Base-by-base conservation (phyloP, 2,888 invertebrate genomes). In the Amphipoea lucens region DNA sequence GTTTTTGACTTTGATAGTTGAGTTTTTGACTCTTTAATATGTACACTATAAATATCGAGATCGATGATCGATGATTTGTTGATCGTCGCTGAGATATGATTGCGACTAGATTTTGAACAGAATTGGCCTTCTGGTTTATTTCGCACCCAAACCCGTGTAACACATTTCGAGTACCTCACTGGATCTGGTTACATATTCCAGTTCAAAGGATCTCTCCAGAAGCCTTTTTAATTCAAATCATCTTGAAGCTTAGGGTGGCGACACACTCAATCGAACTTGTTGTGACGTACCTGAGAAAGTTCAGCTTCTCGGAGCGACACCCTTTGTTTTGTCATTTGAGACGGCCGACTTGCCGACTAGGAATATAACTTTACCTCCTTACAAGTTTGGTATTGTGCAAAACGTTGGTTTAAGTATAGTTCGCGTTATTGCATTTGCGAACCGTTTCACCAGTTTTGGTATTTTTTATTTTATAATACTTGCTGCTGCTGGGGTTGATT, bases 261-360 rank as follows among this genome's bases (percentile, higher is more conserved):
- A 78, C 88, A 89, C 87, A 76, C 89, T 88, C 89, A 89, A 91
- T 91, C 89, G 88, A 91, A 91, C 84, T 91, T 88, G 87, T 86
- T 87, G 89, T 88, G 90, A 90, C 87, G 86, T 83, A 85, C 88
- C 89, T 90, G 88, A 87, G 90, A 85, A 93, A 93, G 90, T 92
- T 93, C 81, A 88, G 78, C 82, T 83, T 83, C 87, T 82, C 86
- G 79, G 83, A 81, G 78, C 87, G 85, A 90, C 89, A 88, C 90
- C 93, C 92, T 92, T 93, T 93, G 93, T 93, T 91, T 92, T 90
- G 93, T 92, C 91, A 93, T 92, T 92, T 91, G 93, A 93, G 91
- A 76, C 88, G 87, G 82, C 83, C 83, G 85, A 89, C 83, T 90
- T 89, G 81, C 82, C 82, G 81, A 86, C 82, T 76, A 6, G 76